Percentiles rank a stretch among this genome's conserved stretches.
Conservation (phyloP, 2,113 vertebrate genomes). For the Rhegmatorhina hoffmannsi region DNA sequence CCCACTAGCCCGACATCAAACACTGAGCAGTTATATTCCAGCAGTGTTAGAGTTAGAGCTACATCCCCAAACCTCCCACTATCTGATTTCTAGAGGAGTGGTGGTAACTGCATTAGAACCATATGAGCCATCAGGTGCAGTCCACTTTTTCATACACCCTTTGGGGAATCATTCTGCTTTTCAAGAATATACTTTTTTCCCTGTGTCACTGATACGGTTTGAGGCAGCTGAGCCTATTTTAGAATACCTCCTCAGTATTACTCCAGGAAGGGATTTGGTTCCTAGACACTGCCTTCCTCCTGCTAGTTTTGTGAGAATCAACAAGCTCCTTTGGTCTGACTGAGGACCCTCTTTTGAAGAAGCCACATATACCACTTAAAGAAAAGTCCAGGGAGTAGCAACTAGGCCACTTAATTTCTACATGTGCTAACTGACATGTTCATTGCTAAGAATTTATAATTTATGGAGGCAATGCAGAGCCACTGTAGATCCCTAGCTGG, state of each 20-base stretch:
- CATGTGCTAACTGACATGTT: not conserved
- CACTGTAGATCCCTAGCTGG: not conserved
- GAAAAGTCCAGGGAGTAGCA: not conserved
- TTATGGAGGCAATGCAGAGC: not conserved
- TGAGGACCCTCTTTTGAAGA: not conserved
- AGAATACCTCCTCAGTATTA: not conserved
- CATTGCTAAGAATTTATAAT: not conserved
- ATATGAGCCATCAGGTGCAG: not conserved
- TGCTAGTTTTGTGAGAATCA: not conserved
- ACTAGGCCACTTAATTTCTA: not conserved
- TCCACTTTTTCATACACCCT: not conserved
- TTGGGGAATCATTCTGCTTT: not conserved
- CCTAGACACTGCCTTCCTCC: not conserved
- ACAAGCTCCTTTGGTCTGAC: not conserved
- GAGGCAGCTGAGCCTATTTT: not conserved
- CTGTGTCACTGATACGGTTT: fast-evolving
- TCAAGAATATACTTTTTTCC: not conserved
- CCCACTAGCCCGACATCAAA: not conserved
- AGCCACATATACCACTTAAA: not conserved
- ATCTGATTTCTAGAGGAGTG: not conserved
- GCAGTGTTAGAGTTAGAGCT: not conserved
- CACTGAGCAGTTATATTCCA: not conserved
- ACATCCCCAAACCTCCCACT: not conserved
- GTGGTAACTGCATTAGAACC: not conserved
- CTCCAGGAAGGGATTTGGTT: not conserved